Percentiles rank a stretch among this genome's conserved stretches.
These are phyloP conservation scores for Dascyllus trimaculatus DNA, from an alignment of 2,113 vertebrate species.

Conservation along the genomic window DNA sequence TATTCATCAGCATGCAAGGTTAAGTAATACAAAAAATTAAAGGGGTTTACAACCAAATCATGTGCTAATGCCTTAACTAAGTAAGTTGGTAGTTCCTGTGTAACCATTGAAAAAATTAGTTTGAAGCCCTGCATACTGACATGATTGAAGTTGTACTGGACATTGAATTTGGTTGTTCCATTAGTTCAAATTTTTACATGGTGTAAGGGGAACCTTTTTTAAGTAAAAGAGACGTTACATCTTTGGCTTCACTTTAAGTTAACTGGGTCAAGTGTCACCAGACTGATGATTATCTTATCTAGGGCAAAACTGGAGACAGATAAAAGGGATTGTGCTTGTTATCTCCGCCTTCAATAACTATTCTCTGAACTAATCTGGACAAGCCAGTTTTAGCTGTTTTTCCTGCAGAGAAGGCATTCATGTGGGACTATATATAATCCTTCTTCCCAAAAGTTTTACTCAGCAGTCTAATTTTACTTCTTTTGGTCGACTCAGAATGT, in stretches of 20 bases:
- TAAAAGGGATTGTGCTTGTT: not conserved
- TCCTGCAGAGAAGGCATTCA: not conserved
- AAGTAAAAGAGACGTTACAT: not conserved
- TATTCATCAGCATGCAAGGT: too few relatives aligned
- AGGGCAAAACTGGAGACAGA: not conserved
- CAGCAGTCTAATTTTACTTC: not conserved
- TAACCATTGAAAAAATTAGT: too few relatives aligned
- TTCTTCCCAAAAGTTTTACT: not conserved
- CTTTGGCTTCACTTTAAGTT: not conserved
- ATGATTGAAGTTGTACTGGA: too few relatives aligned
- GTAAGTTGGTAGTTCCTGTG: too few relatives aligned
- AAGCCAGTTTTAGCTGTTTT: not conserved
- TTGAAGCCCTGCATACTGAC: too few relatives aligned
- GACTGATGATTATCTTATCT: slow-evolving; percentile 28
- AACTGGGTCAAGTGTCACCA: slow-evolving; percentile 9
- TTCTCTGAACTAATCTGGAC: slow-evolving; percentile 16
- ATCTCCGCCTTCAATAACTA: not conserved
- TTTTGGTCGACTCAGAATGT: not conserved
- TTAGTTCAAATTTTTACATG: too few relatives aligned
- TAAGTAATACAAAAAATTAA: too few relatives aligned
- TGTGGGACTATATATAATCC: slow-evolving; percentile 4
- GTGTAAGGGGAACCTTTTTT: too few relatives aligned
- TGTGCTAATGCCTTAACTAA: too few relatives aligned
- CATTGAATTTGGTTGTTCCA: too few relatives aligned
- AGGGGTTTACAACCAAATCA: too few relatives aligned